Conservation (phyloP, 2,888 invertebrate species). For the Phania funesta region DNA sequence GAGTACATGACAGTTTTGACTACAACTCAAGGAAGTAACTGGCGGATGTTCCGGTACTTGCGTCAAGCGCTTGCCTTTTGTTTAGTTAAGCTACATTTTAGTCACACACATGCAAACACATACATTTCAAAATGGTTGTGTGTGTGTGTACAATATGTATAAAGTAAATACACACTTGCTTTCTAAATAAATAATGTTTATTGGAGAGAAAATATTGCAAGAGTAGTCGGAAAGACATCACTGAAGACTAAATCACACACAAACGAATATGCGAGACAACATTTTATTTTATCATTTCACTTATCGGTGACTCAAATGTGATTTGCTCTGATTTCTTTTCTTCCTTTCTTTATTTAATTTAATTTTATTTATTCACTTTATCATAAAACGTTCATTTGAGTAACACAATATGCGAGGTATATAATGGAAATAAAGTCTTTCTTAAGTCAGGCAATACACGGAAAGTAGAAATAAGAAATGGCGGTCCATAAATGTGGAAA, state of each 20-base stretch:
- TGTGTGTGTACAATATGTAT: not conserved
- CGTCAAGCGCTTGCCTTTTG: constrained; percentile 78
- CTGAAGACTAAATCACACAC: constrained; percentile 46
- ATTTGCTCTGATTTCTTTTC: constrained; percentile 34
- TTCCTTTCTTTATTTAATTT: constrained; percentile 19
- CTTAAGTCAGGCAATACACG: too few species aligned
- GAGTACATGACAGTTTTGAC: constrained; percentile 64
- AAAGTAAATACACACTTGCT: constrained; percentile 3
- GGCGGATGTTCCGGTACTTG: constrained; percentile 80
- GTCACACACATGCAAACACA: constrained; percentile 3
- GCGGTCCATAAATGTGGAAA: too few species aligned
- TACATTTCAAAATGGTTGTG: not conserved
- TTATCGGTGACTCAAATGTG: constrained; percentile 39
- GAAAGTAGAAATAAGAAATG: too few species aligned
- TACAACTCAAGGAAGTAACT: constrained; percentile 72
- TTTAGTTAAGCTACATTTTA: constrained; percentile 62
- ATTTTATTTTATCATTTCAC: constrained; percentile 13
- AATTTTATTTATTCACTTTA: constrained; percentile 2
- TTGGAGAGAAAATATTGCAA: constrained; percentile 41
- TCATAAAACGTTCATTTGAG: not conserved
- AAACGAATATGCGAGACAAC: constrained; percentile 32
- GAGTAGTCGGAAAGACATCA: constrained; percentile 20
- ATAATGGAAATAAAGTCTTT: not conserved
- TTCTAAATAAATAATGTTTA: constrained; percentile 27
- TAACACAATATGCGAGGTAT: not conserved